Evolutionary conservation across 2,888 invertebrate genomes (phyloP), one percentile per base, ranked within the genome.

Genomic region (Ligdia adustata): DNA sequence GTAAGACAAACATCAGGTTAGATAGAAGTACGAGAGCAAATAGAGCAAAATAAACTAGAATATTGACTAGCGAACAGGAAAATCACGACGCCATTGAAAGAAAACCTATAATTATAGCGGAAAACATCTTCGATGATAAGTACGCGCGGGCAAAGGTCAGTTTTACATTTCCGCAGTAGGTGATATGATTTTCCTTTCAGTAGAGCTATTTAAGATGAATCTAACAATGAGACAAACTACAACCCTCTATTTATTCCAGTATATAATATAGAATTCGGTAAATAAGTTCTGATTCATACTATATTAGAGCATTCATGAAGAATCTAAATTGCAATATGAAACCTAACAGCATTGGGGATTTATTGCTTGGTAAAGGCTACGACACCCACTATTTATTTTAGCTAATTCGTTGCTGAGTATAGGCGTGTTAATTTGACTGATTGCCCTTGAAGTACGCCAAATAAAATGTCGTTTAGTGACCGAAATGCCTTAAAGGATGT

Each of bases 101-200:
- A 33, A 47, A 49, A 49, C 48, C 42, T 38, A 28, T 49, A 42
- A 49, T 42, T 43, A 32, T 49, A 15, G 28, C 48, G 48, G 48
- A 42, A 48, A 49, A 49, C 42, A 16, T 48, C 42, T 42, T 27
- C 3, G 42, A 24, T 16, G n/a, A 33, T 24, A 22, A 38, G 38
- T 38, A 24, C 28, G 11, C n/a, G 27, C 3, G 11, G 9, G 9
- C 33, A 42, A 49, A 49, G 48, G 48, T 33, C 42, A 22, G 24
- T 26, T 9, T 27, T 38, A 27, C 9, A 32, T 38, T 38, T 41
- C 40, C 18, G 16, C 12, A 16, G 16, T 37, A 16, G 7, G 7
- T 9, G 2, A 22, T 24, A 24, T 14, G 37, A 9, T 24, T 37
- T 37, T 9, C 4, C 13, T 12, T 16, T 9, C 27, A 16, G 11